Conservation (phyloP, 1,140 invertebrate genomes). For the Tetramorium parvispinum region DNA sequence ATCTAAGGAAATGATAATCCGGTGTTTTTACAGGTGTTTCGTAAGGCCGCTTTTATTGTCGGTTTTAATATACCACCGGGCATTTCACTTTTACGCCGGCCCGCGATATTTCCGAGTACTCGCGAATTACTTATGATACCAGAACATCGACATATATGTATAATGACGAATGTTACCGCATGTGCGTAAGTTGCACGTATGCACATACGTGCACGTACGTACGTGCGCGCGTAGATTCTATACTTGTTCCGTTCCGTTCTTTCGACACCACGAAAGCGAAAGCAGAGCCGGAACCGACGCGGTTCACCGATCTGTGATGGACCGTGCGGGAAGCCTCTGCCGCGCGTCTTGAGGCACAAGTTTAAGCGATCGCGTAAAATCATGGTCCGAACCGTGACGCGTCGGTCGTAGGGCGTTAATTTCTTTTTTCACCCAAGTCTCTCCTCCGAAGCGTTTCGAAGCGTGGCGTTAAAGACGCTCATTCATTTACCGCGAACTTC, state of each 20-base stretch:
- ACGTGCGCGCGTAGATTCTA: not conserved
- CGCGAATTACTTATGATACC: conserved; percentile 1
- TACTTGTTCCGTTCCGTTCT: conserved; percentile 33
- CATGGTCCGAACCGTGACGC: not conserved
- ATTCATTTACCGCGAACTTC: no score
- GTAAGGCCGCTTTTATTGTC: not conserved
- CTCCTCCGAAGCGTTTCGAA: not conserved
- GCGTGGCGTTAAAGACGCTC: no score
- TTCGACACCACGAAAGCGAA: conserved; percentile 55
- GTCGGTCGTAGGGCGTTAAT: not conserved
- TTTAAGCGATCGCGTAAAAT: not conserved
- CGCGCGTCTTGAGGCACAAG: not conserved
- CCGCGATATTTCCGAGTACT: not conserved
- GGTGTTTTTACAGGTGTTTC: not conserved
- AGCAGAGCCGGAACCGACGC: conserved; percentile 45
- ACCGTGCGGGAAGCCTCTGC: not conserved
- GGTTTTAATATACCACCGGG: not conserved
- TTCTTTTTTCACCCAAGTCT: not conserved
- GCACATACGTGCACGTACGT: no score
- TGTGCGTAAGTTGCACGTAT: not conserved
- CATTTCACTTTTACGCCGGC: conserved; percentile 25
- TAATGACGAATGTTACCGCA: not conserved
- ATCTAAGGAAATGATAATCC: conserved; percentile 5
- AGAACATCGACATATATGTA: not conserved
- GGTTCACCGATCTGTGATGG: conserved; percentile 48